Evolutionary conservation across 2,113 vertebrate species (phyloP), one percentile per base, ranked within the genome.

Genomic region (Muntiacus reevesi): DNA sequence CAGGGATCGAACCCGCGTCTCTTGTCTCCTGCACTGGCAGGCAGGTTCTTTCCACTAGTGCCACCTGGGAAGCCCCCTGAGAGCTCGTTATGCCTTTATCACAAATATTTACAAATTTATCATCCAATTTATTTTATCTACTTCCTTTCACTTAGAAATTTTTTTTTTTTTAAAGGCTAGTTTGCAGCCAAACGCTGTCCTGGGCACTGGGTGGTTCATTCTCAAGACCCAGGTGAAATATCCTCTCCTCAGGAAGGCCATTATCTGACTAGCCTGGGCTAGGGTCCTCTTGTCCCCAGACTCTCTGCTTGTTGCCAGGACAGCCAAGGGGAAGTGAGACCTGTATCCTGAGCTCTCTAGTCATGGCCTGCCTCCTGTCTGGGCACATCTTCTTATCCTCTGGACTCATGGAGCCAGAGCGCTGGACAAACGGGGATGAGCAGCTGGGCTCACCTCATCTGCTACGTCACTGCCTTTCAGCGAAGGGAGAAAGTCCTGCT

Each of bases 341-440:
- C 13, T 3, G 30, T 3, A 28, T 9, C 3, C 21, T 0, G 45
- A 64, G 30, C 36, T 27, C 10, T 5, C 3, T 57, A 45, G n/a
- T 33, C n/a, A n/a, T 0, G 7, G 89, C 64, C n/a, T 14, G 27
- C 19, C 23, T 55, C 27, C 36, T 9, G 25, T 36, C 23, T 23
- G 19, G n/a, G 45, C 0, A 1, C 23, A 10, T 7, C 19, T 2
- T 33, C 43, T 16, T 0, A 14, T 19, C 8, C 60, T 57, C 10
- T 0, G 2, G 74, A 52, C 54, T 84, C 47, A 1, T 1, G 19
- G 0, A 30, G 64, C 40, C 23, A 43, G 25, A 43, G 19, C 9
- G 33, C 43, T 47, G 19, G 40, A 5, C 33, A 59, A 23, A 8
- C 3, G 7, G 50, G 54, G 57, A 16, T 2, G 33, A 25, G 16